These are phyloP conservation scores for Ennomos erosarius DNA, from an alignment of 2,888 invertebrate genomes.

Conservation along the genomic window DNA sequence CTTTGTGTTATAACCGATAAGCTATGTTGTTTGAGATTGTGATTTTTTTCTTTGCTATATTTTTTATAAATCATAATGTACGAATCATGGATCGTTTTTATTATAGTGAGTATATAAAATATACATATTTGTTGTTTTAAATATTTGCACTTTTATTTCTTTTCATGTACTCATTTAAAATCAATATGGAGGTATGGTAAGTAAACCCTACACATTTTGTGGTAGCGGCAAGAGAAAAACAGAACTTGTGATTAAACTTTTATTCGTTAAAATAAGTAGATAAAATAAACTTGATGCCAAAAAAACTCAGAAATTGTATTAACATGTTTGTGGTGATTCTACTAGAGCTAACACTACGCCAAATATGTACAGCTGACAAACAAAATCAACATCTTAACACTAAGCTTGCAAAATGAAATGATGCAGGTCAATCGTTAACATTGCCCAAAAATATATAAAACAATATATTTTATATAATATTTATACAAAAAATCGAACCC, in stretches of 20 bases:
- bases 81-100: slow-evolving; percentile 38
- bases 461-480: slow-evolving; percentile 45
- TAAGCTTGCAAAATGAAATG: slow-evolving; percentile 56
- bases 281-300: slow-evolving; percentile 83
- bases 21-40: slow-evolving; percentile 29
- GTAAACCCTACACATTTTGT: slow-evolving; percentile 5
- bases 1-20: slow-evolving; percentile 32
- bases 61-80: slow-evolving; percentile 33
- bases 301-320: slow-evolving; percentile 78
- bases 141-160: slow-evolving; percentile 31
- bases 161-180: slow-evolving; percentile 28
- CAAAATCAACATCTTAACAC: slow-evolving; percentile 68
- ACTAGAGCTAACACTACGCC: slow-evolving; percentile 72
- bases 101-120: slow-evolving; percentile 35
- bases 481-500: slow-evolving; percentile 61
- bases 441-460: slow-evolving; percentile 59
- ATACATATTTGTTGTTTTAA: slow-evolving; percentile 41
- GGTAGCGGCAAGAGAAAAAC: slow-evolving; percentile 42
- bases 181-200: slow-evolving; percentile 23
- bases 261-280: slow-evolving; percentile 85
- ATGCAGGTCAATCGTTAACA: slow-evolving; percentile 80
- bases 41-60: slow-evolving; percentile 31
- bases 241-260: slow-evolving; percentile 70
- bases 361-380: slow-evolving; percentile 79
- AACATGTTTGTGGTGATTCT: slow-evolving; percentile 75